Evolutionary conservation across 2,113 vertebrate genomes (phyloP), one percentile per base, ranked within the genome.

Genomic region (Cynopterus brachyotis): DNA sequence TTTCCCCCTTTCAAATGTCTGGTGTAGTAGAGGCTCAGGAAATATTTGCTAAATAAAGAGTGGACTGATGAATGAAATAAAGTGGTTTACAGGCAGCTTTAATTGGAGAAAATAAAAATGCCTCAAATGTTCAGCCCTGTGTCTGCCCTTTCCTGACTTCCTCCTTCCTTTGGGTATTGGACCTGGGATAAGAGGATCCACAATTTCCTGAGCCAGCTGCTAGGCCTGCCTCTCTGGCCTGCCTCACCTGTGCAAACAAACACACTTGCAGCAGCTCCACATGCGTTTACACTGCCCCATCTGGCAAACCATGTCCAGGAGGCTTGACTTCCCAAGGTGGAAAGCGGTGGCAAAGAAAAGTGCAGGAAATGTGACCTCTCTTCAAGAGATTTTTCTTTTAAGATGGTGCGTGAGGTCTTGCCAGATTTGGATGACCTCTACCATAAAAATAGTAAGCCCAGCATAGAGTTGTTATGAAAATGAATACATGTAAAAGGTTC

Each of bases 371-470:
- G 1, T 69, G 62, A 50, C 24, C 57, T 95, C 53, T 88, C 89
- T 97, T 94, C 55, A 53, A 20, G 55, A 91, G 67, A 82, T 28
- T 94, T 85, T 95, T 91, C 81, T 91, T 95, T 96, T 40, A 83
- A 55, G 13, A 66, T 15, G 59, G 50, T 59, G 37, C 47, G 17
- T 79, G 93, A 95, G 72, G 81, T 89, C 96, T 94, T 94, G 72
- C 53, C 89, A 91, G 85, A 53, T 79, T 89, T 89, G 78, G 45
- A 89, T 93, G 96, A 73, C 86, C 92, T 89, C 67, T 82, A 45
- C 70, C 35, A 59, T 82, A 64, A 94, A 96, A 95, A 82, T 88
- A 88, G 82, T 40, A 91, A 95, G 76, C 69, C 35, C 45, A 40
- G 70, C 22, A 73, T 32, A 62, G 26, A n/a, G n/a, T 32, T 47